phyloP scores from a whole-genome alignment of 1,140 invertebrate genomes.

The Pissodes strobi region DNA sequence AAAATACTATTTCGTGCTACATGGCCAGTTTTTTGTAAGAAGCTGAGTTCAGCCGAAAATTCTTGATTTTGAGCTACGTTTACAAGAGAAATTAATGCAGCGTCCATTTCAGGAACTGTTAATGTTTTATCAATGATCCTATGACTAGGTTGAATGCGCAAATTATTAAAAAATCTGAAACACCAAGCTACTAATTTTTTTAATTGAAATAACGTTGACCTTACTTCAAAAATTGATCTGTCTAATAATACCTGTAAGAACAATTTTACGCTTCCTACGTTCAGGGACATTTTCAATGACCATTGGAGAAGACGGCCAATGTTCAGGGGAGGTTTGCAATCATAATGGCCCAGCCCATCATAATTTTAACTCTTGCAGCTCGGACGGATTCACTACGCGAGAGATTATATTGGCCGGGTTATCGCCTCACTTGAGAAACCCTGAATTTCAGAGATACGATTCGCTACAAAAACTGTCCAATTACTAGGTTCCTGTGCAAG shows the following conservation, averaged over 20 bases:
- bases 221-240: neutral
- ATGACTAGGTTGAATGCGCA: neutral
- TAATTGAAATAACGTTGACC: neutral
- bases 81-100: neutral
- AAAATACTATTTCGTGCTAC: neutral
- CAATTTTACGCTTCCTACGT: neutral
- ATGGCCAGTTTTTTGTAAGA: neutral
- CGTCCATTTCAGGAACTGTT: neutral
- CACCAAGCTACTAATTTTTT: neutral
- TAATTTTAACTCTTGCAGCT: too few species aligned
- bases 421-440: constrained; percentile 39
- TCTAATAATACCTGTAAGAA: neutral
- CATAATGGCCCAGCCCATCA: neutral
- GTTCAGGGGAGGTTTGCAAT: neutral
- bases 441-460: constrained; percentile 46
- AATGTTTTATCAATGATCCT: neutral
- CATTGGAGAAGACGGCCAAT: too few species aligned
- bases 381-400: constrained; percentile 43
- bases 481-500: constrained; percentile 39
- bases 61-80: constrained; percentile 1
- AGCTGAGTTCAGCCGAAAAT: neutral
- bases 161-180: constrained; percentile 1
- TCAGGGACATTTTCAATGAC: too few species aligned
- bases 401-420: constrained; percentile 58
- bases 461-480: constrained; percentile 51